phyloP scores from a whole-genome alignment of 2,888 invertebrate genomes.

The Tinea trinotella region DNA sequence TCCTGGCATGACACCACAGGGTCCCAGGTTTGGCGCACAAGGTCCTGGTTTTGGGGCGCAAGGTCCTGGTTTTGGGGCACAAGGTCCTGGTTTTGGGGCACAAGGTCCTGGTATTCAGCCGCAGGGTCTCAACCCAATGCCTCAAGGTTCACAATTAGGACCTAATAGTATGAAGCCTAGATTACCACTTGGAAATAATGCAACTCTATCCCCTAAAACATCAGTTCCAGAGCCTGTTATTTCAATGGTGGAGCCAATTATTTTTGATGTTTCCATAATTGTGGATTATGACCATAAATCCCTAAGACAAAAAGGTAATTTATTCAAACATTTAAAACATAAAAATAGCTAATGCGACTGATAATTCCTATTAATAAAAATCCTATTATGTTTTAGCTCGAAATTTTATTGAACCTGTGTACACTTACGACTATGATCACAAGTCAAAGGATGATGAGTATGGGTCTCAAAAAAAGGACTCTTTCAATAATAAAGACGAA shows the following conservation, averaged over 20 bases:
- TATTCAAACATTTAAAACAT: too few relatives aligned
- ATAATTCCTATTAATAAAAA: too few relatives aligned
- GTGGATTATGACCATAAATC: constrained; percentile 81
- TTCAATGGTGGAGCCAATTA: not conserved
- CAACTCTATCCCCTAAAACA: not conserved
- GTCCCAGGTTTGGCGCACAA: not conserved
- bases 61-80: constrained; percentile 19
- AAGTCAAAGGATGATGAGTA: constrained; percentile 59
- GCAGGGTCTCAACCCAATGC: too few relatives aligned
- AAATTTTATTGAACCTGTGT: constrained; percentile 75
- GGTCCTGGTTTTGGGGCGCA: constrained; percentile 25
- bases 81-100: constrained; percentile 20
- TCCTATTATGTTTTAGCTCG: constrained; percentile 47
- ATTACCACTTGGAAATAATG: not conserved
- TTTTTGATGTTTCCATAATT: constrained; percentile 61
- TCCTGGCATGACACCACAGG: not conserved
- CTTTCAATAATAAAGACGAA: constrained; percentile 43
- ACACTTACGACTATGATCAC: constrained; percentile 81
- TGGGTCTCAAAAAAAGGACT: constrained; percentile 34
- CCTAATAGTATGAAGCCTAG: constrained; percentile 25
- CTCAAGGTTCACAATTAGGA: constrained; percentile 34
- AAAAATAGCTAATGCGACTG: too few relatives aligned
- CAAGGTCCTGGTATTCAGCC: constrained; percentile 19
- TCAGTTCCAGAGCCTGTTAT: not conserved
- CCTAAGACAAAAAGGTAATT: constrained; percentile 63